Conservation (phyloP, 2,888 invertebrate genomes). For the Psylliodes chrysocephalus region DNA sequence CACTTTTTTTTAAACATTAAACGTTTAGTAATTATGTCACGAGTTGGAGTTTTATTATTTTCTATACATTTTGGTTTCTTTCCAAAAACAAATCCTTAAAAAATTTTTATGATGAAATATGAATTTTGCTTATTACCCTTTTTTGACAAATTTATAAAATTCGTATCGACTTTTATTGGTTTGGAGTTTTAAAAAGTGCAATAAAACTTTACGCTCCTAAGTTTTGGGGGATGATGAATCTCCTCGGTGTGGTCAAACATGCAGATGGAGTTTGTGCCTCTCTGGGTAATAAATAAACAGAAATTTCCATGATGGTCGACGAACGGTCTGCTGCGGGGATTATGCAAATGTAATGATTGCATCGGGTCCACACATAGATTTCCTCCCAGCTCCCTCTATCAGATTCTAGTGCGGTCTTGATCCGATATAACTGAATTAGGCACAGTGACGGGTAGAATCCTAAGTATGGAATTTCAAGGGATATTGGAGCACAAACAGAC, state of each 20-base stretch:
- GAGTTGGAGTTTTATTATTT: too few species aligned
- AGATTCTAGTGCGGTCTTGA: conserved; percentile 53
- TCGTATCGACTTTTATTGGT: too few species aligned
- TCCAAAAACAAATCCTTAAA: too few species aligned
- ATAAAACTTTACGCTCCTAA: background rate
- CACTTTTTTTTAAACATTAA: too few species aligned
- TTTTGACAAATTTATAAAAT: too few species aligned
- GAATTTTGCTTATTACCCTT: too few species aligned
- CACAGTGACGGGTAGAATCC: conserved; percentile 26
- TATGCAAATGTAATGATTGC: conserved; percentile 63
- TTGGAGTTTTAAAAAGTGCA: too few species aligned
- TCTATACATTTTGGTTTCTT: too few species aligned
- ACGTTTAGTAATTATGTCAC: too few species aligned
- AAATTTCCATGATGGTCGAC: conserved; percentile 58
- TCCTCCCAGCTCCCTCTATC: conserved; percentile 47
- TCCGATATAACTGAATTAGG: conserved; percentile 55
- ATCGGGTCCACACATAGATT: conserved; percentile 52
- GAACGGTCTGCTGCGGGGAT: conserved; percentile 56
- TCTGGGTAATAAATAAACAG: conserved; percentile 57
- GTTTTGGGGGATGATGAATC: conserved; percentile 15
- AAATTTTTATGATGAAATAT: too few species aligned
- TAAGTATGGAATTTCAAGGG: background rate
- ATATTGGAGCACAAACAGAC: conserved; percentile 1
- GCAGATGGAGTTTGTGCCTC: conserved; percentile 43
- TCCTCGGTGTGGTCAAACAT: conserved; percentile 41